Evolutionary conservation across 2,888 invertebrate genomes (phyloP).

Genomic region (Sphaerophoria rueppellii): DNA sequence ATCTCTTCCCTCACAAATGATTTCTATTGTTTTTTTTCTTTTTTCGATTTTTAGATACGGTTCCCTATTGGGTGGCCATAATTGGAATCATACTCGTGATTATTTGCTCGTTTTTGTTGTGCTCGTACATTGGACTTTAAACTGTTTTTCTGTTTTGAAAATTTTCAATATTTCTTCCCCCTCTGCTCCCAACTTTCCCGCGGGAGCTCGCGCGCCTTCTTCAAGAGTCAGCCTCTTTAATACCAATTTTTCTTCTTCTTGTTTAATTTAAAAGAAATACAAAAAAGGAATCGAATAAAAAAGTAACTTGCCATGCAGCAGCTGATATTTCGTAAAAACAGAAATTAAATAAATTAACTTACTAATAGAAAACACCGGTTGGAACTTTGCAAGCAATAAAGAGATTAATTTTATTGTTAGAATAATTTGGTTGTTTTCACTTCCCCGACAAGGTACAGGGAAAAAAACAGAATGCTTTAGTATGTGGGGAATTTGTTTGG

Average conservation of each 20-base stretch:
- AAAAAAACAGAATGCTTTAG: too few species aligned
- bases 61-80: slow-evolving; percentile 92
- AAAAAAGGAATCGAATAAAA: slow-evolving; percentile 45
- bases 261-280: slow-evolving; percentile 16
- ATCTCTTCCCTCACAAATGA: not conserved
- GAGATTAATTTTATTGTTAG: slow-evolving; percentile 25
- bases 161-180: not conserved
- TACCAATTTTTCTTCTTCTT: not conserved
- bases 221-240: not conserved
- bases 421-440: not conserved
- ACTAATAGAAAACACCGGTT: not conserved
- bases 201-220: slow-evolving; percentile 26
- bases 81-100: slow-evolving; percentile 89
- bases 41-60: slow-evolving; percentile 86
- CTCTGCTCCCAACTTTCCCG: not conserved
- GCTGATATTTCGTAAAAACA: slow-evolving; percentile 26
- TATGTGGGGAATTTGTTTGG: too few species aligned
- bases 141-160: not conserved
- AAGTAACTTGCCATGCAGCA: slow-evolving; percentile 57
- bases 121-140: slow-evolving; percentile 92
- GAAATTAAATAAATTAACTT: not conserved
- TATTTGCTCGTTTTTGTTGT: slow-evolving; percentile 90
- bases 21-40: slow-evolving; percentile 45
- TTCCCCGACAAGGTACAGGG: not conserved
- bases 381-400: slow-evolving; percentile 28